Evolutionary conservation across 1,140 invertebrate genomes (phyloP).

Genomic region (Orchestia grillus): DNA sequence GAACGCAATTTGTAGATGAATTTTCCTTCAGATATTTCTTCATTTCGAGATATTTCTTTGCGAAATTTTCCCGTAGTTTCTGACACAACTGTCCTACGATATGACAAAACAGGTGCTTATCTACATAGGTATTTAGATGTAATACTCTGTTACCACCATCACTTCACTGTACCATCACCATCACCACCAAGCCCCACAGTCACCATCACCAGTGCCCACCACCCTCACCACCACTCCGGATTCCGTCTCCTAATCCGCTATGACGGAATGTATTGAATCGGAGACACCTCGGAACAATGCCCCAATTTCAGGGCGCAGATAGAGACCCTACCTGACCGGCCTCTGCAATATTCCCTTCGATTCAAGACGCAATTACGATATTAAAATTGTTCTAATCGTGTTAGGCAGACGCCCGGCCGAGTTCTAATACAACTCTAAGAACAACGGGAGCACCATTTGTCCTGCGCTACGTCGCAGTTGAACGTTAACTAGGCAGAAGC

Average conservation of each 20-base stretch:
- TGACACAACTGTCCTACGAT: too few relatives aligned
- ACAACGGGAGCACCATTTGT: background rate
- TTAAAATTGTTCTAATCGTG: constrained; percentile 54
- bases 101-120: background rate
- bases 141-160: background rate
- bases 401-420: constrained; percentile 16
- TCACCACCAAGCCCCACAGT: background rate
- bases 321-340: constrained; percentile 49
- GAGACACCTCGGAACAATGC: constrained; percentile 46
- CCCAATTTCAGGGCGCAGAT: constrained; percentile 41
- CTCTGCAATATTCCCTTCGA: constrained; percentile 52
- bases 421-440: background rate
- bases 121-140: background rate
- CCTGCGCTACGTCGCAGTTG: background rate
- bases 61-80: too few relatives aligned
- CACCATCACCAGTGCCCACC: constrained; percentile 3
- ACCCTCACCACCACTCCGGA: background rate
- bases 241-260: constrained; percentile 47
- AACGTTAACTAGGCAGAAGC: background rate
- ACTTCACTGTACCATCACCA: background rate
- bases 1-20: background rate
- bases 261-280: constrained; percentile 54
- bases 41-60: too few relatives aligned
- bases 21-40: too few relatives aligned
- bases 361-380: constrained; percentile 54